Evolutionary conservation across 2,888 invertebrate species (phyloP), one percentile per base, ranked within the genome.

Genomic region (Epirrhoe alternata): DNA sequence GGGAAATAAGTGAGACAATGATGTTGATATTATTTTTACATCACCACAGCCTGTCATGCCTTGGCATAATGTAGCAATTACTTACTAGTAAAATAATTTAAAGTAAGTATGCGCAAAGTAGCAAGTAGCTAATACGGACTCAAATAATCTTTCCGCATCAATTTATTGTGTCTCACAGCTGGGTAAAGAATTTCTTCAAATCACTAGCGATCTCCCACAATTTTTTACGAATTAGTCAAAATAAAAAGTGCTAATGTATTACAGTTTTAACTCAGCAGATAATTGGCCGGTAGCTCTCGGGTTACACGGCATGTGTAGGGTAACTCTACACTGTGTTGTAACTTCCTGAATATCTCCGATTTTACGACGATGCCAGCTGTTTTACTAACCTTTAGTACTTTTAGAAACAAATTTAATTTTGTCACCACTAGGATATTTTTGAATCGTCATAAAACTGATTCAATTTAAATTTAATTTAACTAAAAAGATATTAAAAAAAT

Each of bases 1-100:
- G 73, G 68, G 74, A 77, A 77, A 70, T 75, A 54, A 75, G 66
- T 58, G 63, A 61, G 12, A 30, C 47, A 16, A 62, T 51, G 33
- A 57, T 49, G 35, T 42, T 50, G 7, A 4, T 6, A 35, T 16
- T 54, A 5, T 16, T 54, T 35, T 10, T 10, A 0, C 8, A 24
- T 38, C 10, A 38, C 0, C 35, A 38, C 8, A 38, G 24, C 24
- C 3, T 24, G 24, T 24, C 1, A 24, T 24, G 24, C 3, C 24
- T 3, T 2, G 24, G 24, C 1, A 24, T 24, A 24, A 24, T 24
- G 24, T 24, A 24, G 3, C 6, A 24, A 24, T 3, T 24, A 24
- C 1, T 24, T 2, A 24, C 24, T 24, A 2, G 24, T 24, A 24
- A 24, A 24, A 24, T 1, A 24, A 24, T 24, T 24, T 24, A 24